Evolutionary conservation across 2,113 vertebrate species (phyloP), one percentile per base, ranked within the genome.

Genomic region (Paramormyrops kingsleyae): DNA sequence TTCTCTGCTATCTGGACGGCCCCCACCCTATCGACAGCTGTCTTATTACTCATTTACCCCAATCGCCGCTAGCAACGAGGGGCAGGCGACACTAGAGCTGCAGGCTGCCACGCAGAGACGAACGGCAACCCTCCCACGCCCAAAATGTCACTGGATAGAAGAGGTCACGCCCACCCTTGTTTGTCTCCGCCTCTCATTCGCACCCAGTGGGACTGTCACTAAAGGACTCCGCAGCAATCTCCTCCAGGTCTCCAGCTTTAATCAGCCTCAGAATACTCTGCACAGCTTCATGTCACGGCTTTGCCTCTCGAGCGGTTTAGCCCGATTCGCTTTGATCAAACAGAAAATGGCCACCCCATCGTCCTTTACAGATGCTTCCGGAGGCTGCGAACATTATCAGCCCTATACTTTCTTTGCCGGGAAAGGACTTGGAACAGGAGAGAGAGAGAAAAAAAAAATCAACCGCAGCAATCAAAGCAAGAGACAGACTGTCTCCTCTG

Each of bases 401-500:
- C 17, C 17, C 24, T 27, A 31, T 5, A 44, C 10, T 62, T 88
- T 66, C 87, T 88, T 50, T 17, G 17, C 31, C 35, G 39, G 87
- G 8, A 88, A 88, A 66, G 39, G n/a, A 3, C 89, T 84, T 80
- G 49, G 39, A 80, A 27, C 10, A 12, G 53, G 74, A 62, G 84
- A 85, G 87, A 56, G 47, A 39, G 39, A 88, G 17, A 52, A 12
- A 49, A 21, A 1, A 80, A 53, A 62, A 42, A 46, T 42, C 46
- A 56, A 84, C 77, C 6, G 35, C 17, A 52, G 47, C 74, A 84
- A 89, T 8, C n/a, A 24, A n/a, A 46, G 77, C 52, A 39, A 80
- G 31, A 85, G 90, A 83, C 87, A 49, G 87, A 83, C 74, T 84
- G 90, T 90, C 90, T 90, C 87, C 87, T 84, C 52, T 47, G 77